Conservation (phyloP, 2,797 vertebrate genomes). For the Bovichtus variegatus region DNA sequence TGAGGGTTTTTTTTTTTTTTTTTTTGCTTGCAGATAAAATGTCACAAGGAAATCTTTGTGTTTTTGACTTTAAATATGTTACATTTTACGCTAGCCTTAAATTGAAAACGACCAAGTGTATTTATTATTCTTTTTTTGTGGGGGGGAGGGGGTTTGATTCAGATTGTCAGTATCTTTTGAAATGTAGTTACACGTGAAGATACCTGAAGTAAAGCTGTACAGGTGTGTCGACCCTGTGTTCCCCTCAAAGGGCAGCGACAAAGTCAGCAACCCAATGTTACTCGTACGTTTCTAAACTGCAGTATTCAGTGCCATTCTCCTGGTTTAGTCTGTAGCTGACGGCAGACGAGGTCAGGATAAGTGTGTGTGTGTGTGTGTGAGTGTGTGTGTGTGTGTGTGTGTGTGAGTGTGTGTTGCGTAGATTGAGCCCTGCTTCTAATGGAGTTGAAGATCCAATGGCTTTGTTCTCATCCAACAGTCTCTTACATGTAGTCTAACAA, state of each 20-base stretch:
- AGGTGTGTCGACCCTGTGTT: conserved; percentile 25
- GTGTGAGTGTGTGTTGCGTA: conserved; percentile 15
- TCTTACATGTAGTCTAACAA: conserved; percentile 56
- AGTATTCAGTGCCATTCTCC: conserved; percentile 72
- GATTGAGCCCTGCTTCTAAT: conserved; percentile 49
- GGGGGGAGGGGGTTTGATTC: too few species aligned
- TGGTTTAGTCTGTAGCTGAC: conserved; percentile 36
- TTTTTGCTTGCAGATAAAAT: conserved; percentile 52
- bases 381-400: conserved; percentile 28
- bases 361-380: not conserved
- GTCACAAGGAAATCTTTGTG: conserved; percentile 54
- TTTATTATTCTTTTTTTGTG: conserved; percentile 26
- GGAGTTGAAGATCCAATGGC: conserved; percentile 41
- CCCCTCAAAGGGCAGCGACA: conserved; percentile 19
- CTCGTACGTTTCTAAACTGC: conserved; percentile 35
- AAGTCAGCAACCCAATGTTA: conserved; percentile 22
- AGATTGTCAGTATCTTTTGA: conserved; percentile 56
- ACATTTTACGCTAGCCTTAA: conserved; percentile 72
- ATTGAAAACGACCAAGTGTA: conserved; percentile 65
- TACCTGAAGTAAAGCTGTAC: conserved; percentile 42
- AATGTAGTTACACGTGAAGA: conserved; percentile 48
- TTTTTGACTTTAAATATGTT: conserved; percentile 63
- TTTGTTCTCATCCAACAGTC: conserved; percentile 50
- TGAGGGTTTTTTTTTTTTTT: too few species aligned
- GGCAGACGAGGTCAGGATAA: conserved; percentile 34